A percentile compares a stretch with the other conserved stretches of the same genome.
These are phyloP conservation scores for Babylonia areolata DNA, from an alignment of 1,140 invertebrate species.

Conservation along the genomic window DNA sequence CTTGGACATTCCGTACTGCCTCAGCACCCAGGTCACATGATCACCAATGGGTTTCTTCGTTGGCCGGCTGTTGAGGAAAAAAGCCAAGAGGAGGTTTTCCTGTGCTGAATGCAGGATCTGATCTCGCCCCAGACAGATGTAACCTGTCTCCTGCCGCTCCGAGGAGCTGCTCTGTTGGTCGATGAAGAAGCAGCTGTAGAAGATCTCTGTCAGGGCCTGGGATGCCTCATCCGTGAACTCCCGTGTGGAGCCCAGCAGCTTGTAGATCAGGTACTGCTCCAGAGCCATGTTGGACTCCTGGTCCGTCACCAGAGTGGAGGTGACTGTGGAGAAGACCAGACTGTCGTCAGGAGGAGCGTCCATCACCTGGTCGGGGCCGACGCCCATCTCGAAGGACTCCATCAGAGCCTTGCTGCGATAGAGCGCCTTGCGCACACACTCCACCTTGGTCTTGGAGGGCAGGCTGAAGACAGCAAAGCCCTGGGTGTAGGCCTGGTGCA, in stretches of 20 bases:
- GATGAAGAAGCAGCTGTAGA: slow-evolving; percentile 74
- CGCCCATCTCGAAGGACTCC: slow-evolving; percentile 53
- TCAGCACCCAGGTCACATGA: slow-evolving; percentile 65
- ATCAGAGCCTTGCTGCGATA: slow-evolving; percentile 45
- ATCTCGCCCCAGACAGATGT: slow-evolving; percentile 72
- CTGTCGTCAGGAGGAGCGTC: slow-evolving; percentile 59
- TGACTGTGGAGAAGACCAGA: slow-evolving; percentile 63
- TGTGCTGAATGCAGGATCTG: slow-evolving; percentile 69
- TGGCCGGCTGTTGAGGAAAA: slow-evolving; percentile 68
- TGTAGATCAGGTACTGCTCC: slow-evolving; percentile 67
- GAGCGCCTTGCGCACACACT: slow-evolving; percentile 62
- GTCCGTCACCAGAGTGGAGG: slow-evolving; percentile 57
- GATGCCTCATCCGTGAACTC: slow-evolving; percentile 56
- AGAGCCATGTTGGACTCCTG: slow-evolving; percentile 66
- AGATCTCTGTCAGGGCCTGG: slow-evolving; percentile 72
- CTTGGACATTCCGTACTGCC: slow-evolving; percentile 70
- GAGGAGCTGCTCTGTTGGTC: slow-evolving; percentile 64
- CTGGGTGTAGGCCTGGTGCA: slow-evolving; percentile 38
- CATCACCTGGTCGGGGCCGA: slow-evolving; percentile 55
- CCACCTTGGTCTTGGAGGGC: slow-evolving; percentile 69
- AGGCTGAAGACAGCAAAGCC: slow-evolving; percentile 72
- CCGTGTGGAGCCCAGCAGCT: slow-evolving; percentile 58
- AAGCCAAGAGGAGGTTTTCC: slow-evolving; percentile 71
- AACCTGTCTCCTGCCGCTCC: slow-evolving; percentile 69
- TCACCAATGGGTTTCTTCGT: slow-evolving; percentile 72